A percentile compares a stretch with the other conserved stretches of the same genome.
phyloP scores from a whole-genome alignment of 2,888 invertebrate genomes.

The Zelleria hepariella region DNA sequence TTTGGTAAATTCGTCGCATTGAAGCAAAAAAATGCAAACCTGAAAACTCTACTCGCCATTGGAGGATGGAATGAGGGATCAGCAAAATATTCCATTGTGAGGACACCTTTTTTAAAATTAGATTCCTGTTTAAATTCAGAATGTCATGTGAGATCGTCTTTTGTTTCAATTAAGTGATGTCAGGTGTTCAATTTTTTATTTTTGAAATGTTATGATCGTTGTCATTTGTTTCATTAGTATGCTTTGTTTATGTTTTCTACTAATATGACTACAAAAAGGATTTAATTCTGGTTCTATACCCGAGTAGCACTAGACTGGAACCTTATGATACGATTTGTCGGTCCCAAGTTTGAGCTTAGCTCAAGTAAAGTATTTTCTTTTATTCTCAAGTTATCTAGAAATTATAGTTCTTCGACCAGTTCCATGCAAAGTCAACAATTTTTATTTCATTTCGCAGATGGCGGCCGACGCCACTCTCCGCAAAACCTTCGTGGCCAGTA shows the following conservation, averaged over 20 bases:
- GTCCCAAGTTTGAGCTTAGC: too few species aligned
- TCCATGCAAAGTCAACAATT: neutral
- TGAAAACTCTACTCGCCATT: constrained; percentile 75
- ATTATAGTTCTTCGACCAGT: neutral
- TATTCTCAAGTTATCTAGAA: neutral
- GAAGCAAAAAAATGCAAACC: constrained; percentile 57
- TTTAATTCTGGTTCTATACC: too few species aligned
- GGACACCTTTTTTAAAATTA: constrained; percentile 11
- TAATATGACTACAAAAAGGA: too few species aligned
- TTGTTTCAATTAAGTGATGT: too few species aligned
- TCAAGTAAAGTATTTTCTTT: too few species aligned
- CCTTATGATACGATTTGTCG: too few species aligned
- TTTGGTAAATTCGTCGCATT: constrained; percentile 60
- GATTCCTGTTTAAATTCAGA: neutral
- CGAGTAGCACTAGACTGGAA: too few species aligned
- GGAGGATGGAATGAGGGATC: constrained; percentile 81
- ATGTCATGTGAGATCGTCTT: too few species aligned
- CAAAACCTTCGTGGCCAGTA: constrained; percentile 70
- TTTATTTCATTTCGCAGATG: constrained; percentile 32
- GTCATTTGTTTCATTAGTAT: too few species aligned
- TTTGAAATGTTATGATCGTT: too few species aligned
- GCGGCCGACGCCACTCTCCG: constrained; percentile 48
- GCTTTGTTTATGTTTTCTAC: too few species aligned
- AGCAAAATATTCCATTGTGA: constrained; percentile 68
- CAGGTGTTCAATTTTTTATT: too few species aligned